These are phyloP conservation scores for Drosophila lacicola DNA, from an alignment of 2,888 invertebrate genomes.

Conservation along the genomic window DNA sequence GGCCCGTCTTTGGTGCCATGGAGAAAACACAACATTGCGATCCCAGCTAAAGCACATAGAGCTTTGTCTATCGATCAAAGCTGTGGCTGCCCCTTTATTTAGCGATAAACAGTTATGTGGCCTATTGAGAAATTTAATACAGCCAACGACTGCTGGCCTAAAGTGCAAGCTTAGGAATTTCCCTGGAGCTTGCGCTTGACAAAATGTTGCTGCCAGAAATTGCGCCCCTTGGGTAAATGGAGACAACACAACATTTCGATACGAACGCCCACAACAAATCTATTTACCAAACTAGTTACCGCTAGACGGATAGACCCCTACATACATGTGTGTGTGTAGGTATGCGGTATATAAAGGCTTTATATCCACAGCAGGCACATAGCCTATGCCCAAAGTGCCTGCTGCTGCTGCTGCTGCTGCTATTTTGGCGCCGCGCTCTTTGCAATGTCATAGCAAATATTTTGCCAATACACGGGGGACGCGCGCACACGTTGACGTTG, in stretches of 20 bases:
- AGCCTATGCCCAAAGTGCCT: slow-evolving; percentile 65
- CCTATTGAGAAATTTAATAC: slow-evolving; percentile 1
- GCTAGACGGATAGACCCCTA: slow-evolving; percentile 65
- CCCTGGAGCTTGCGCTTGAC: slow-evolving; percentile 26
- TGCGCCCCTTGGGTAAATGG: slow-evolving; percentile 21
- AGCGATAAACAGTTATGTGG: neutral
- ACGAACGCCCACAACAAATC: slow-evolving; percentile 71
- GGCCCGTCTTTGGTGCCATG: no score
- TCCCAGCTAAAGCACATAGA: no score
- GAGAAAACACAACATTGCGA: no score
- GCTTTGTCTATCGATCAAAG: neutral
- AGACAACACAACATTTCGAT: slow-evolving; percentile 31
- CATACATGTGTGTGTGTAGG: slow-evolving; percentile 39
- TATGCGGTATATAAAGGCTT: slow-evolving; percentile 10
- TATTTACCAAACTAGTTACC: slow-evolving; percentile 78
- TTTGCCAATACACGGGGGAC: slow-evolving; percentile 76
- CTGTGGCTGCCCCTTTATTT: neutral
- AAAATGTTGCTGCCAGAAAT: slow-evolving; percentile 50
- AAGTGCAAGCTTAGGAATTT: slow-evolving; percentile 36
- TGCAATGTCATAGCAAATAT: slow-evolving; percentile 79
- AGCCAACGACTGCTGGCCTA: slow-evolving; percentile 3
- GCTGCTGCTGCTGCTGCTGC: slow-evolving; percentile 41
- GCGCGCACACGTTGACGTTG: slow-evolving; percentile 72
- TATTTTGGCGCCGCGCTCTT: slow-evolving; percentile 73
- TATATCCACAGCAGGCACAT: slow-evolving; percentile 50